phyloP scores from a whole-genome alignment of 2,888 invertebrate species.

The Ormyrus thymus region DNA sequence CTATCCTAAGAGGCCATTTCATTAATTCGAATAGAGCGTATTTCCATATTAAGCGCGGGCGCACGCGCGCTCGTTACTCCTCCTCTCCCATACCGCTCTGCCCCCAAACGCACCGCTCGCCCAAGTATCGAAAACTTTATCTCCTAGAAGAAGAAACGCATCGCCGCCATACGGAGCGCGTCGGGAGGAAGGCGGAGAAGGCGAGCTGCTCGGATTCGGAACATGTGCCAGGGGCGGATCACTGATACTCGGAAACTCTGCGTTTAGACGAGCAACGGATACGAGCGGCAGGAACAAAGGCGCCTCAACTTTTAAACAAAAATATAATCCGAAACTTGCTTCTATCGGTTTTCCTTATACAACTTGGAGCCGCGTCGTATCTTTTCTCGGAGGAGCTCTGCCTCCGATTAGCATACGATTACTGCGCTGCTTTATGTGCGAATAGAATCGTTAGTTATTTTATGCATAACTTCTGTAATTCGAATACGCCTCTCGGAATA shows the following conservation, averaged over 20 bases:
- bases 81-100: not conserved
- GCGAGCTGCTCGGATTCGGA: slow-evolving; percentile 17
- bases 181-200: not conserved
- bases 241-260: not conserved
- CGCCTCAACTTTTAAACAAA: not conserved
- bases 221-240: slow-evolving; percentile 48
- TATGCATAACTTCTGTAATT: slow-evolving; percentile 10
- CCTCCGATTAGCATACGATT: slow-evolving; percentile 33
- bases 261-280: slow-evolving; percentile 31
- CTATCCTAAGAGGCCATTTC: slow-evolving; percentile 50
- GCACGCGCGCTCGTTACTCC: slow-evolving; percentile 31
- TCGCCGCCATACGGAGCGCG: slow-evolving; percentile 27
- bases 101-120: not conserved
- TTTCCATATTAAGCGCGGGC: slow-evolving; percentile 43
- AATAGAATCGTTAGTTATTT: slow-evolving; percentile 24
- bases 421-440: slow-evolving; percentile 23
- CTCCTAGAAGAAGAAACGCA: not conserved
- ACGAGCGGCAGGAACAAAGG: slow-evolving; percentile 8
- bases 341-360: too few relatives aligned
- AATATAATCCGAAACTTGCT: not conserved
- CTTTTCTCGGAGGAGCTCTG: not conserved
- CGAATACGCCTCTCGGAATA: not conserved
- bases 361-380: not conserved
- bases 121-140: slow-evolving; percentile 22
- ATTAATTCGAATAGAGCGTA: slow-evolving; percentile 50